Evolutionary conservation across 1,140 invertebrate genomes (phyloP).

Genomic region (Rhopalosiphum padi): DNA sequence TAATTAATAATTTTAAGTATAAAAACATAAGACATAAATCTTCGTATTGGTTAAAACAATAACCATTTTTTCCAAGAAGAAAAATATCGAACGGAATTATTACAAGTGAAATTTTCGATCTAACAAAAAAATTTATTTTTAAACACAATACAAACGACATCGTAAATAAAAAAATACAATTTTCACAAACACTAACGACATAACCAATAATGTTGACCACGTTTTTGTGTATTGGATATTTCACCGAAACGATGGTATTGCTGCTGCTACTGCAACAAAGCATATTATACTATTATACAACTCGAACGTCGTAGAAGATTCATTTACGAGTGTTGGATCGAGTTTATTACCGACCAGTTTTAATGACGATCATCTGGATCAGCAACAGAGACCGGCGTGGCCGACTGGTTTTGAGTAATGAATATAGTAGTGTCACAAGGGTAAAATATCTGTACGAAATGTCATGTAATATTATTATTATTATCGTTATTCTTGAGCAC

Average conservation of each 20-base stretch:
- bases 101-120: not conserved
- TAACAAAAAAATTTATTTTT: not conserved
- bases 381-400: not conserved
- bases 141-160: not conserved
- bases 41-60: not conserved
- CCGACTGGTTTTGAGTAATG: not conserved
- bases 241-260: not conserved
- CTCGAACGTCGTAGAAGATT: not conserved
- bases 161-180: not conserved
- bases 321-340: not conserved
- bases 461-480: not conserved
- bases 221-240: not conserved
- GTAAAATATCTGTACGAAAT: not conserved
- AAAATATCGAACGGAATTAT: not conserved
- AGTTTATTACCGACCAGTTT: not conserved
- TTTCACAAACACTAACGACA: no score
- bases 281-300: not conserved
- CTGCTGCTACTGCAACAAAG: not conserved
- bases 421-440: not conserved
- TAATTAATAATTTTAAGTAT: not conserved
- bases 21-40: not conserved
- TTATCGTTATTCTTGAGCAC: not conserved
- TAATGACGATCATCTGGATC: not conserved
- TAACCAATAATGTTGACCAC: not conserved
- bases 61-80: not conserved